A percentile compares a stretch with the other conserved stretches of the same genome.
Evolutionary conservation across 1,140 invertebrate species (phyloP).

Genomic region (Nasonia vitripennis): DNA sequence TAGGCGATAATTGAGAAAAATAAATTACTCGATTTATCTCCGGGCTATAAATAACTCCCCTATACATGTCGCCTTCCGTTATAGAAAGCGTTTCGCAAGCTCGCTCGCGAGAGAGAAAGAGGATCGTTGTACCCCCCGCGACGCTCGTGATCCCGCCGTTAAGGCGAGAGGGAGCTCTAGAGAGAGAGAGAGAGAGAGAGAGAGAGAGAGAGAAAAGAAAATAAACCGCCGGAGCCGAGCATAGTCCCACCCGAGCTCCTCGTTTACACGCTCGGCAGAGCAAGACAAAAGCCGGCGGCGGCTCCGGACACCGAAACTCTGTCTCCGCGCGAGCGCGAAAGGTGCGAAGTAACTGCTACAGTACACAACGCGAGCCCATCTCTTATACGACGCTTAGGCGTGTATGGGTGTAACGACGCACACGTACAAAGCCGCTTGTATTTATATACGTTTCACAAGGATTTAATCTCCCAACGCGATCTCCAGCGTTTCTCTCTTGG

Average conservation of each 20-base stretch:
- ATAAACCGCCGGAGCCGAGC: neutral
- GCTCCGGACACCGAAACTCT: neutral
- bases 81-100: neutral
- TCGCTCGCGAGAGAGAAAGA: neutral
- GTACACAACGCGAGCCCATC: neutral
- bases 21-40: conserved; percentile 1
- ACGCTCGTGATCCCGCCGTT: neutral
- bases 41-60: neutral
- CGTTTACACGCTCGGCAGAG: neutral
- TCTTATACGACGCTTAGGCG: neutral
- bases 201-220: neutral
- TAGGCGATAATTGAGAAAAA: neutral
- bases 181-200: too few relatives aligned
- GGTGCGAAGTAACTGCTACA: neutral
- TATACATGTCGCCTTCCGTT: neutral
- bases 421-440: neutral
- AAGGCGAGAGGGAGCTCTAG: neutral
- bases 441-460: conserved; percentile 11
- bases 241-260: neutral
- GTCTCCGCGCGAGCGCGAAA: neutral
- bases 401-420: neutral
- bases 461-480: conserved; percentile 32
- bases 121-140: neutral
- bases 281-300: neutral
- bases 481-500: neutral